Conservation (phyloP, 1,140 invertebrate genomes). For the Panagrolaimus sp. region DNA sequence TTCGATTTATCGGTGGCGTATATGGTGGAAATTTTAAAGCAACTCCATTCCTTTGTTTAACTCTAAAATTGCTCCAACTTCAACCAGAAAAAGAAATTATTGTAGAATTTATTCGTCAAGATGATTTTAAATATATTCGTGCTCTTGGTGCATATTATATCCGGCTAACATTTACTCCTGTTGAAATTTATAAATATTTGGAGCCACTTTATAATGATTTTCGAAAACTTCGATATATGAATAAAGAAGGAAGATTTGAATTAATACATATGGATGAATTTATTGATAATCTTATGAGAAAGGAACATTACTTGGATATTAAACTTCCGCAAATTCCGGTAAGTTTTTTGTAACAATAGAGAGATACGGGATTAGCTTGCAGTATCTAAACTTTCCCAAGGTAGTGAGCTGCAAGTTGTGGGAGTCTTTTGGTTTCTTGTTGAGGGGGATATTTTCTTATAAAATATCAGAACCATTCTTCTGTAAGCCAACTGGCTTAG, state of each 20-base stretch:
- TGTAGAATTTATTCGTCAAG: slow-evolving; percentile 96
- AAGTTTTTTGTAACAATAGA: slow-evolving; percentile 27
- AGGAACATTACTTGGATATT: slow-evolving; percentile 87
- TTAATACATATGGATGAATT: slow-evolving; percentile 95
- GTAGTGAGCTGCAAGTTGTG: too few relatives aligned
- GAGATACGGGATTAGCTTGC: too few relatives aligned
- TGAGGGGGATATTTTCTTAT: too few relatives aligned
- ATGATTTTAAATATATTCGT: slow-evolving; percentile 94
- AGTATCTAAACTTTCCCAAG: too few relatives aligned
- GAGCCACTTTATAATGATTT: slow-evolving; percentile 97
- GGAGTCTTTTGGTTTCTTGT: too few relatives aligned
- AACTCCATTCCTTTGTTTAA: slow-evolving; percentile 91
- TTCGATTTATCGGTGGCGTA: slow-evolving; percentile 85
- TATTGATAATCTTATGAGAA: slow-evolving; percentile 82
- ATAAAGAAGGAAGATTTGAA: slow-evolving; percentile 74
- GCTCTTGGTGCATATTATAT: slow-evolving; percentile 94
- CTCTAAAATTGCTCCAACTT: slow-evolving; percentile 97
- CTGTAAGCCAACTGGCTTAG: too few relatives aligned
- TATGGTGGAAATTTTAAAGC: slow-evolving; percentile 95
- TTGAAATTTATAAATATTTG: slow-evolving; percentile 96
- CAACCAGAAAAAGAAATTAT: slow-evolving; percentile 99
- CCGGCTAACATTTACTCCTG: slow-evolving; percentile 80
- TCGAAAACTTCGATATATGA: slow-evolving; percentile 82
- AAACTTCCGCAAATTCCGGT: slow-evolving; percentile 84
- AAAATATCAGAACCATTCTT: too few relatives aligned